phyloP scores from a whole-genome alignment of 2,888 invertebrate genomes.

The Drosophila anomalata region DNA sequence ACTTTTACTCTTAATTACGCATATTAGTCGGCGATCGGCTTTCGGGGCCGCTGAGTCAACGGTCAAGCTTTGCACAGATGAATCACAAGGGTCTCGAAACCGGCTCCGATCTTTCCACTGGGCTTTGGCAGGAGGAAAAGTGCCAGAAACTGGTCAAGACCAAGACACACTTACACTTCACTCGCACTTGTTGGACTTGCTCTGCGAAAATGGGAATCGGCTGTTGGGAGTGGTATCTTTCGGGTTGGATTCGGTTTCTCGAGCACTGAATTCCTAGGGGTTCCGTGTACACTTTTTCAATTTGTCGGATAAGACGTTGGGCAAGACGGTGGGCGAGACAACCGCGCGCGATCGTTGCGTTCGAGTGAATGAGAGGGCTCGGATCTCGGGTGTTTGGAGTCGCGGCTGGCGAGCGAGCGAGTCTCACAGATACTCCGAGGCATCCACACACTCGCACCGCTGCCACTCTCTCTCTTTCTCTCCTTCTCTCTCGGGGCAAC shows the following conservation, averaged over 20 bases:
- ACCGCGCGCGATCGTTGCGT: slow-evolving; percentile 78
- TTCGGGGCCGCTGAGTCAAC: slow-evolving; percentile 42
- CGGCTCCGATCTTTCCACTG: slow-evolving; percentile 15
- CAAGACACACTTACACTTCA: slow-evolving; percentile 39
- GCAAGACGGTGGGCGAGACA: slow-evolving; percentile 36
- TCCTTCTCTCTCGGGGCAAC: slow-evolving; percentile 14
- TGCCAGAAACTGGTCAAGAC: slow-evolving; percentile 26
- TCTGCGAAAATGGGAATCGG: slow-evolving; percentile 20
- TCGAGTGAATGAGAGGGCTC: slow-evolving; percentile 65
- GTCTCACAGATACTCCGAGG: slow-evolving; percentile 31
- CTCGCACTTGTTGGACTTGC: slow-evolving; percentile 32
- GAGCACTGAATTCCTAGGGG: slow-evolving; percentile 7
- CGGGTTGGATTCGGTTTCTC: neutral
- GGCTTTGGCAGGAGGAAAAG: slow-evolving; percentile 17
- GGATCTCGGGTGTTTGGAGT: slow-evolving; percentile 23
- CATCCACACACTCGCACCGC: slow-evolving; percentile 38
- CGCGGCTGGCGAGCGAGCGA: slow-evolving; percentile 16
- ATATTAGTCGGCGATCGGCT: slow-evolving; percentile 1
- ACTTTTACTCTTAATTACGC: slow-evolving; percentile 43
- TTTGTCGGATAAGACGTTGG: slow-evolving; percentile 14
- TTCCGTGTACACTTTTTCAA: slow-evolving; percentile 2
- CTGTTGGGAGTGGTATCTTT: slow-evolving; percentile 14
- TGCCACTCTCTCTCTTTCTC: slow-evolving; percentile 13
- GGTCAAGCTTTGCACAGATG: slow-evolving; percentile 15
- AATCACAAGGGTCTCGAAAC: slow-evolving; percentile 37